These are phyloP conservation scores for Hippasteria phrygiana DNA, from an alignment of 53 echinoderm and acorn worm species.

Conservation along the genomic window DNA sequence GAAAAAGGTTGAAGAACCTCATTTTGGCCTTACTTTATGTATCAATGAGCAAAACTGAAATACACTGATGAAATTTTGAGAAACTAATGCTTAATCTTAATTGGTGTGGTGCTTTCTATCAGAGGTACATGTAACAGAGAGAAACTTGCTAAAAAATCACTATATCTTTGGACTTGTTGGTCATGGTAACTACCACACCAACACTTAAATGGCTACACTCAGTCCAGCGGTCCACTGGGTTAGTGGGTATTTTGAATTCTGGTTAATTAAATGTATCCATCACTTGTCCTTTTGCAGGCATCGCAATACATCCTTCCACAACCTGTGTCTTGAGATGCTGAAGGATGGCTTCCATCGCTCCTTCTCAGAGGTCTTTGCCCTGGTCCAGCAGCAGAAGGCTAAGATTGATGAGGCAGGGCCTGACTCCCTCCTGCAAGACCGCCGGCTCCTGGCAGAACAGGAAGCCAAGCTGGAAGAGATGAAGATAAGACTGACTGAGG, in stretches of 20 bases:
- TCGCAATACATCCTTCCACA: conserved; percentile 96
- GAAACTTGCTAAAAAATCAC: too few species aligned
- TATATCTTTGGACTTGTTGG: too few species aligned
- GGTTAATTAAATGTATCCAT: neutral
- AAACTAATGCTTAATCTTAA: too few species aligned
- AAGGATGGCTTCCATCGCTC: conserved; percentile 97
- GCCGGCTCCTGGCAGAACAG: conserved; percentile 87
- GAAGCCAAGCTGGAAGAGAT: conserved; percentile 88
- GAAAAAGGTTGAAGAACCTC: too few species aligned
- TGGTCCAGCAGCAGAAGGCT: conserved; percentile 91
- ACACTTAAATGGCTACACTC: too few species aligned
- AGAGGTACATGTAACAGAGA: too few species aligned
- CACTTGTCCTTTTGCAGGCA: conserved; percentile 67
- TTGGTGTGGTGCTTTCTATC: too few species aligned
- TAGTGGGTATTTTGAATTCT: neutral
- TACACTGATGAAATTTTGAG: too few species aligned
- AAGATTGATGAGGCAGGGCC: conserved; percentile 80
- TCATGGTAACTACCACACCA: too few species aligned
- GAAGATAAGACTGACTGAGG: conserved; percentile 91
- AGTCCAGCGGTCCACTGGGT: too few species aligned
- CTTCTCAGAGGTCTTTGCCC: conserved; percentile 93
- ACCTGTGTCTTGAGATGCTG: conserved; percentile 94
- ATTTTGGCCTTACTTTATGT: too few species aligned
- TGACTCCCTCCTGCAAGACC: conserved; percentile 85
- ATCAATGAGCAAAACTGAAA: too few species aligned